Evolutionary conservation across 2,113 vertebrate species (phyloP).

Genomic region (Condylura cristata): DNA sequence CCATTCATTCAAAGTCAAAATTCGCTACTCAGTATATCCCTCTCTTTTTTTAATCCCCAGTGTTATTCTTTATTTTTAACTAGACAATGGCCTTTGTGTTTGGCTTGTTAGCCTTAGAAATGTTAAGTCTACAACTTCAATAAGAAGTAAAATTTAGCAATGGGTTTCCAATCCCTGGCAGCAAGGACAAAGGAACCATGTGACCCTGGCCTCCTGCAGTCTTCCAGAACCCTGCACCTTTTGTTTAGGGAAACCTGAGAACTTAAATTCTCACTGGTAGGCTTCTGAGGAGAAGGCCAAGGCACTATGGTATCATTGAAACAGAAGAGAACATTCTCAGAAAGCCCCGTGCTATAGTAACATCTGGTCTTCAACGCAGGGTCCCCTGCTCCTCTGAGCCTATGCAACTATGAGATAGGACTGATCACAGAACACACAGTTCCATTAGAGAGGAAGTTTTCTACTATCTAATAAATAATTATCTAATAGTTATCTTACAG

Average conservation of each 20-base stretch:
- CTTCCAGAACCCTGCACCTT: not conserved
- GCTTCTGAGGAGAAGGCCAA: not conserved
- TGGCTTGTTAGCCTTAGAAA: conserved; percentile 25
- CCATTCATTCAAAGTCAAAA: not conserved
- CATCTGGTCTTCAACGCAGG: not conserved
- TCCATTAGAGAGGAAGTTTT: too few relatives aligned
- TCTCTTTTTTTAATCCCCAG: not conserved
- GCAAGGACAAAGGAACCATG: not conserved
- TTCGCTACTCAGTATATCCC: not conserved
- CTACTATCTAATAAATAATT: too few relatives aligned
- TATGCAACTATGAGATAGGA: not conserved
- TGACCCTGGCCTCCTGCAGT: not conserved
- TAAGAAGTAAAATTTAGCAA: not conserved
- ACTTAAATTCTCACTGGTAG: not conserved
- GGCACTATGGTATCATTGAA: not conserved
- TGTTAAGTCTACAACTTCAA: not conserved
- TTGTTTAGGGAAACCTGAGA: not conserved
- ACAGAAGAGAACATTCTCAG: not conserved
- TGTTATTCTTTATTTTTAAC: conserved; percentile 31
- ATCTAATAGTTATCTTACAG: too few relatives aligned
- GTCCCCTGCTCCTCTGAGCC: not conserved
- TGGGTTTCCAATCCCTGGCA: not conserved
- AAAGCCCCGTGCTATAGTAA: not conserved
- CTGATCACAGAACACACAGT: not conserved
- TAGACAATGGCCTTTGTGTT: not conserved